Conservation (phyloP, 2,113 vertebrate genomes). For the Cygnus atratus region DNA sequence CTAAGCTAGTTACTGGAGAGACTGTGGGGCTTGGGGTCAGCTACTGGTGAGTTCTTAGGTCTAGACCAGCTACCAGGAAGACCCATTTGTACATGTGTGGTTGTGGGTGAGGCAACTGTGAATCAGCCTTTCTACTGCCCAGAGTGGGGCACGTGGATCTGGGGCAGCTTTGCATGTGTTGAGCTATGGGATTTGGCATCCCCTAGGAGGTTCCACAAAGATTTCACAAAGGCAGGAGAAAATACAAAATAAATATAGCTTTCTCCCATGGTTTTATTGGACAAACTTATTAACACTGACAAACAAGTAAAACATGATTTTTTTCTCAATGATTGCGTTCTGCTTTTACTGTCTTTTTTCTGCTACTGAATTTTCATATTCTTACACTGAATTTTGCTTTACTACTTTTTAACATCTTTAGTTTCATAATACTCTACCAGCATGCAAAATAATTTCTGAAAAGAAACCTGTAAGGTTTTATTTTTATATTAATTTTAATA, state of each 20-base stretch:
- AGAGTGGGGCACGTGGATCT: accelerated
- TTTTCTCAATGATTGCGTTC: background rate
- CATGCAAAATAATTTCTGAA: background rate
- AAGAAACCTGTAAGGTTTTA: background rate
- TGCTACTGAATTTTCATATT: background rate
- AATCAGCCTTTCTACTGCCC: background rate
- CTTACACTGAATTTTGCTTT: background rate
- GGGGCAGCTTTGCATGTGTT: background rate
- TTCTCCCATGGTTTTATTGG: background rate
- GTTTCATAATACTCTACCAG: background rate
- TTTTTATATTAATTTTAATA: too few relatives aligned
- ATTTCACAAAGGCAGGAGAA: background rate
- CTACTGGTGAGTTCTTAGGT: background rate
- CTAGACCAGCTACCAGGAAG: background rate
- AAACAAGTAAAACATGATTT: background rate
- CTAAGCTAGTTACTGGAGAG: background rate
- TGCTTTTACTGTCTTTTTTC: background rate
- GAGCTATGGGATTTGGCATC: background rate
- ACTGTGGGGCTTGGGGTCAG: background rate
- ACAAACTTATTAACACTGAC: background rate
- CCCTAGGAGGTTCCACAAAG: background rate
- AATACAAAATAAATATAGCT: background rate
- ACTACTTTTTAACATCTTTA: background rate
- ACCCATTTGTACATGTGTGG: background rate
- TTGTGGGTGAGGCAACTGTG: accelerated